These are phyloP conservation scores for Drosophila equinoxialis DNA, from an alignment of 1,140 invertebrate species.

Conservation along the genomic window DNA sequence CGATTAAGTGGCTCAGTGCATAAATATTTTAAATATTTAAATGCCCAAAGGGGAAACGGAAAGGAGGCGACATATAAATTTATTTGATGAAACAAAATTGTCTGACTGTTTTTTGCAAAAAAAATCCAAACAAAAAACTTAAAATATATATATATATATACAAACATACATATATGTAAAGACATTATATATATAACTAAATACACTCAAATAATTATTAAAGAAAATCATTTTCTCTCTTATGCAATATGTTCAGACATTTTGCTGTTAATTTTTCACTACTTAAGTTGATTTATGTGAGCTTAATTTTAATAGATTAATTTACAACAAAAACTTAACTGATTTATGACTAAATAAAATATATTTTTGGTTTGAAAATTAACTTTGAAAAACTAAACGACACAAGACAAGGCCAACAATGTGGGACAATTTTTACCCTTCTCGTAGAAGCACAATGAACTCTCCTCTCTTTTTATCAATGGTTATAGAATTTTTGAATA, in stretches of 20 bases:
- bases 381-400: background rate
- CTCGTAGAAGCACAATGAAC: background rate
- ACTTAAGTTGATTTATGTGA: constrained; percentile 48
- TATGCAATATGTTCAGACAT: constrained; percentile 20
- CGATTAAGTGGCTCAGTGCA: constrained; percentile 71
- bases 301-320: constrained; percentile 63
- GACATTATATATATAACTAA: constrained; percentile 45
- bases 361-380: constrained; percentile 70
- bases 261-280: constrained; percentile 45
- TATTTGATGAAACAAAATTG: constrained; percentile 68
- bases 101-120: constrained; percentile 70
- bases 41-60: constrained; percentile 43
- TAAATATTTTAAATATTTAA: constrained; percentile 74
- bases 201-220: constrained; percentile 63
- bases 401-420: background rate
- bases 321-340: constrained; percentile 39
- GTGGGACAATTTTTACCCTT: background rate
- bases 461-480: background rate
- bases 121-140: constrained; percentile 6
- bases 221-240: constrained; percentile 45
- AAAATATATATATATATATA: constrained; percentile 40
- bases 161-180: constrained; percentile 38
- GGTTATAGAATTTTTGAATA: background rate
- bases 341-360: constrained; percentile 67
- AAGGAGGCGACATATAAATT: constrained; percentile 39